Evolutionary conservation across 2,888 invertebrate species (phyloP).

Genomic region (Alentia gelatinosa): DNA sequence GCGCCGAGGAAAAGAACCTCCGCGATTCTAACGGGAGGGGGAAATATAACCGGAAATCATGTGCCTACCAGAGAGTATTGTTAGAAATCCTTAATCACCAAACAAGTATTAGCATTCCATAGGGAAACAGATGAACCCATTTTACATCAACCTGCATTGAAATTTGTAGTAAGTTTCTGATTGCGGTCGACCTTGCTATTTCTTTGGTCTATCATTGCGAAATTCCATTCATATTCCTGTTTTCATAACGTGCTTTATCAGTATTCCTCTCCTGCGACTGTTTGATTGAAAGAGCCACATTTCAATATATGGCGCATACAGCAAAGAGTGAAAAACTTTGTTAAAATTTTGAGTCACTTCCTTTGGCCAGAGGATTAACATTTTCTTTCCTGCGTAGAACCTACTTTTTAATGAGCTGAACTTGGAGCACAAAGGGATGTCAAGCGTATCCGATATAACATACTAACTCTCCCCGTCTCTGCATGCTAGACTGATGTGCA

Average conservation of each 20-base stretch:
- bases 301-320: not conserved
- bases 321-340: too few relatives aligned
- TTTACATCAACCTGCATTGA: not conserved
- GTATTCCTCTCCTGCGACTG: too few relatives aligned
- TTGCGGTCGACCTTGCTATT: too few relatives aligned
- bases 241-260: not conserved
- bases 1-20: not conserved
- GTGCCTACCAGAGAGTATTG: too few relatives aligned
- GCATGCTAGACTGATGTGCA: slow-evolving; percentile 13
- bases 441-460: not conserved
- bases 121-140: too few relatives aligned
- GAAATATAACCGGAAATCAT: too few relatives aligned
- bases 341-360: not conserved
- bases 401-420: not conserved
- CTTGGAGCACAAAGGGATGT: slow-evolving; percentile 52
- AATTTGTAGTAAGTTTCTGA: not conserved
- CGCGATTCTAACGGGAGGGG: not conserved
- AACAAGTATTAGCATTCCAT: too few relatives aligned
- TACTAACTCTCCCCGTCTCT: not conserved
- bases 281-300: too few relatives aligned
- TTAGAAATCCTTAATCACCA: too few relatives aligned
- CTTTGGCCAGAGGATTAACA: not conserved
- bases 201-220: too few relatives aligned
- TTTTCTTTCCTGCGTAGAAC: not conserved
- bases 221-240: too few relatives aligned